Conservation (phyloP, 92 coral and sea anemone genomes). For the Porites rus region DNA sequence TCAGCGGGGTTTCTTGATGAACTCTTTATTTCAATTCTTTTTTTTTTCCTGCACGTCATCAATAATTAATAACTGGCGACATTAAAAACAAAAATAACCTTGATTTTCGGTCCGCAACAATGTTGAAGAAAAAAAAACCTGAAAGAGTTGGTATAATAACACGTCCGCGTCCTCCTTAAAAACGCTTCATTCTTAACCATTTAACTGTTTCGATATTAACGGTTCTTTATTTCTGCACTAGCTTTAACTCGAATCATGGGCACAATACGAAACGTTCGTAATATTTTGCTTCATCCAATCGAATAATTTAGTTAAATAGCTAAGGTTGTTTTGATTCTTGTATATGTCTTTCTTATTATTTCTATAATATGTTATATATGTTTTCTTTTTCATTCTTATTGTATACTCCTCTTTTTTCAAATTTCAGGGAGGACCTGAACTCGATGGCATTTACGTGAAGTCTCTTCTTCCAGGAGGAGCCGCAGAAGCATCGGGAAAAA, state of each 20-base stretch:
- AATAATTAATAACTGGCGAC: conserved; percentile 27
- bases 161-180: not conserved
- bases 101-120: conserved; percentile 18
- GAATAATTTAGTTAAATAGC: not conserved
- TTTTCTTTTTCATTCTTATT: no score
- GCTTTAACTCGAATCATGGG: conserved; percentile 25
- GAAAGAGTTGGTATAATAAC: conserved; percentile 28
- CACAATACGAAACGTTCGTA: not conserved
- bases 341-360: not conserved
- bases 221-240: not conserved
- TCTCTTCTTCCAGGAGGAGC: conserved; percentile 98
- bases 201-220: not conserved
- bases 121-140: conserved; percentile 7
- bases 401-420: not conserved
- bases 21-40: conserved; percentile 47
- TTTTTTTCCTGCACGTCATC: not conserved
- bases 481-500: conserved; percentile 95
- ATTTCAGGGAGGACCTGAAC: conserved; percentile 93
- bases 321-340: not conserved
- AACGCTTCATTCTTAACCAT: not conserved
- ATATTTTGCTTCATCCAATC: conserved; percentile 1
- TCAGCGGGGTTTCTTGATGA: conserved; percentile 27
- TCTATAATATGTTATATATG: not conserved
- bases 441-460: conserved; percentile 94
- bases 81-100: conserved; percentile 30